phyloP scores from a whole-genome alignment of 1,140 invertebrate genomes.

The Marisa cornuarietis region DNA sequence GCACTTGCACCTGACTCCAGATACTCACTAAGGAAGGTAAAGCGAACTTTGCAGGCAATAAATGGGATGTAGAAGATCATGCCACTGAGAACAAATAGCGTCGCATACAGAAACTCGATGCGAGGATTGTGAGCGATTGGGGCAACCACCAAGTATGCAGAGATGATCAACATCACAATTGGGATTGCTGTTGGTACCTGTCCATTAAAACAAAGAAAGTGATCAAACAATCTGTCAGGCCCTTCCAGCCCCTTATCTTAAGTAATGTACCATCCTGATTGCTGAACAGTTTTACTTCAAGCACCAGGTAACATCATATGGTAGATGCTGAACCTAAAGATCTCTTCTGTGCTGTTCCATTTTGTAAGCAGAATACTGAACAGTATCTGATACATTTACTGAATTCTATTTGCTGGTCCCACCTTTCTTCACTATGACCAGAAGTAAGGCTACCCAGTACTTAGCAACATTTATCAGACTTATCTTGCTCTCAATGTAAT shows the following conservation, averaged over 20 bases:
- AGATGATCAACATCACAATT: slow-evolving; percentile 76
- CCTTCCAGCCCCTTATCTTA: not conserved
- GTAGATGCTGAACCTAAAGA: not conserved
- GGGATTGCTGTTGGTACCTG: slow-evolving; percentile 83
- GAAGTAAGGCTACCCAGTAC: no score
- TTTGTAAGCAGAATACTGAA: not conserved
- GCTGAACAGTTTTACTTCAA: not conserved
- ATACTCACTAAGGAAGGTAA: slow-evolving; percentile 60
- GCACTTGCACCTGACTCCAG: not conserved
- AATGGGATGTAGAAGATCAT: slow-evolving; percentile 79
- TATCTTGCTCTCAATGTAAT: no score
- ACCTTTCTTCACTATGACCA: no score
- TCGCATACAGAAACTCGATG: slow-evolving; percentile 80
- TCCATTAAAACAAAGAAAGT: slow-evolving; percentile 41
- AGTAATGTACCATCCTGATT: not conserved
- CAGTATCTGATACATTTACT: no score
- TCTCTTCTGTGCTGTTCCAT: not conserved
- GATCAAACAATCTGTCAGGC: not conserved
- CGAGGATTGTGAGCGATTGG: slow-evolving; percentile 83
- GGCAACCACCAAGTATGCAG: slow-evolving; percentile 78
- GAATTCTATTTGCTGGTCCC: no score
- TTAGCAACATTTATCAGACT: no score
- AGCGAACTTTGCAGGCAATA: slow-evolving; percentile 74
- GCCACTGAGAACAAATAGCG: slow-evolving; percentile 78
- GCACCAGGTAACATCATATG: not conserved